A percentile compares a stretch with the other conserved stretches of the same genome.
Conservation (phyloP, 2,888 invertebrate genomes). For the Agrochola macilenta region DNA sequence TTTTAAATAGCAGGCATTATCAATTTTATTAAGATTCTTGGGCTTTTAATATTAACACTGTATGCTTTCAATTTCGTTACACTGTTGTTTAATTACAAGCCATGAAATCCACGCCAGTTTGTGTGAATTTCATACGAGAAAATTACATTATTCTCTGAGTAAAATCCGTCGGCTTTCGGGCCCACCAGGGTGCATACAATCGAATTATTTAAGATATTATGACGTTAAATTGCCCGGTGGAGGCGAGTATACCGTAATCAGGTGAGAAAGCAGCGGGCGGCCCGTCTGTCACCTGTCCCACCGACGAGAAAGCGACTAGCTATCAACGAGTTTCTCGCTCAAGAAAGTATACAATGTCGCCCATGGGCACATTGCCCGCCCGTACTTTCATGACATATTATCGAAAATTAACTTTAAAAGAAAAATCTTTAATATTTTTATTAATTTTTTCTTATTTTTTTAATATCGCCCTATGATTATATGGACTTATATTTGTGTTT, state of each 20-base stretch:
- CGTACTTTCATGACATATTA: too few species aligned
- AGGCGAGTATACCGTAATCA: constrained; percentile 69
- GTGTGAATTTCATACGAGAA: constrained; percentile 64
- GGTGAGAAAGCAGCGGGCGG: constrained; percentile 65
- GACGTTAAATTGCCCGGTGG: constrained; percentile 75
- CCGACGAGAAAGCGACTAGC: not conserved
- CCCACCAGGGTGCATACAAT: constrained; percentile 75
- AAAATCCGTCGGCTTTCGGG: constrained; percentile 74
- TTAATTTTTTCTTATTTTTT: too few species aligned
- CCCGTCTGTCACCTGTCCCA: constrained; percentile 36
- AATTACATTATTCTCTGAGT: constrained; percentile 68
- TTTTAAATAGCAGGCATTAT: not conserved
- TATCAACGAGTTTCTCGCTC: constrained; percentile 3
- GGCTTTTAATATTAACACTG: constrained; percentile 20
- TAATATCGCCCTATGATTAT: too few species aligned
- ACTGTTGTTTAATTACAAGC: constrained; percentile 58
- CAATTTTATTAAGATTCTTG: not conserved
- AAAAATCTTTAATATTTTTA: too few species aligned
- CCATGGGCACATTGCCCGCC: too few species aligned
- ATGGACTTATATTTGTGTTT: too few species aligned
- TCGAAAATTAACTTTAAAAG: too few species aligned
- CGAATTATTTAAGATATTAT: constrained; percentile 80
- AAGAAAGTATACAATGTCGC: too few species aligned
- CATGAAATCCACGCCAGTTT: constrained; percentile 61
- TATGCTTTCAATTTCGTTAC: constrained; percentile 38